phyloP scores from a whole-genome alignment of 2,888 invertebrate genomes.

The Trichopria drosophilae region DNA sequence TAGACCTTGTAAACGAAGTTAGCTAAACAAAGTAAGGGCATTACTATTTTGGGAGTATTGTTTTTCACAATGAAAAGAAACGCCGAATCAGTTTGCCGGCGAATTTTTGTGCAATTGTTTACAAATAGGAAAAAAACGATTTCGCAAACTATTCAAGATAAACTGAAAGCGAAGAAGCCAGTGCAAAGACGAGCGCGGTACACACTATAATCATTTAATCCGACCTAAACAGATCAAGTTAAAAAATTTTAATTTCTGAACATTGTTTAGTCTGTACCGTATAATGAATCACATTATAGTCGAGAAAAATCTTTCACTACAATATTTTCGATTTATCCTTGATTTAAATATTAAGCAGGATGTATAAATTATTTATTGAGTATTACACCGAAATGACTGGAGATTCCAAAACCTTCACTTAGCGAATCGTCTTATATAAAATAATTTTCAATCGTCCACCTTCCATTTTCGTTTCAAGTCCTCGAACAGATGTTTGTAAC shows the following conservation, averaged over 20 bases:
- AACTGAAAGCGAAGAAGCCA: constrained; percentile 18
- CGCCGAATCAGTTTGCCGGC: constrained; percentile 22
- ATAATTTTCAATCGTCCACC: constrained; percentile 25
- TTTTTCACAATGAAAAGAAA: constrained; percentile 12
- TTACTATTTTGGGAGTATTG: constrained; percentile 19
- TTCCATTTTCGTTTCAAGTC: constrained; percentile 21
- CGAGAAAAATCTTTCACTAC: neutral
- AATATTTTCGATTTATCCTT: constrained; percentile 12
- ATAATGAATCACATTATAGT: constrained; percentile 17
- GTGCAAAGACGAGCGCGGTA: constrained; percentile 23
- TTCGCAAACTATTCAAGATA: constrained; percentile 24
- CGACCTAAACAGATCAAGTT: constrained; percentile 25
- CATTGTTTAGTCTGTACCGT: constrained; percentile 25
- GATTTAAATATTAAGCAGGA: constrained; percentile 1
- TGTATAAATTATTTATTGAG: constrained; percentile 12
- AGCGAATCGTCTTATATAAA: constrained; percentile 18
- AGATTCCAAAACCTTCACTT: constrained; percentile 10
- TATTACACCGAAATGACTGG: constrained; percentile 14
- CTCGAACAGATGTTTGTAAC: constrained; percentile 27
- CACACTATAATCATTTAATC: constrained; percentile 23
- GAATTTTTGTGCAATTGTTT: constrained; percentile 25
- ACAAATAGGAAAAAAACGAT: constrained; percentile 20
- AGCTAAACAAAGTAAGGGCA: constrained; percentile 6
- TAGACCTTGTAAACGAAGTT: neutral
- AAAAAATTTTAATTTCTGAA: constrained; percentile 26